Conservation (phyloP, 1,140 invertebrate species). For the Cherax quadricarinatus region DNA sequence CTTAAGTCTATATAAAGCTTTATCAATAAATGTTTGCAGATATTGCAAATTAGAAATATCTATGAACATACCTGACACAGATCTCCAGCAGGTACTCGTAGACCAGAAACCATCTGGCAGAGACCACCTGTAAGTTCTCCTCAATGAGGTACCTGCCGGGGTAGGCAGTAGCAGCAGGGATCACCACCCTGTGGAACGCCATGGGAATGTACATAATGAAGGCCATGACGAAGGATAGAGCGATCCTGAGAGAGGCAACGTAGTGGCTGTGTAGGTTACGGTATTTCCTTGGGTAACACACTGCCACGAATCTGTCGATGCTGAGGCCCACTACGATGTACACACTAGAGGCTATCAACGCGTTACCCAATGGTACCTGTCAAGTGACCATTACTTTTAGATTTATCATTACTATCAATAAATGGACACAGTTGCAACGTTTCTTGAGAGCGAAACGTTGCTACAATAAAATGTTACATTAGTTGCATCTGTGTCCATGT, state of each 20-base stretch:
- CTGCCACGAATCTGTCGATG: constrained; percentile 77
- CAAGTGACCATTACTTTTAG: no score
- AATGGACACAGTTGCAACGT: no score
- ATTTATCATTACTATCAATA: no score
- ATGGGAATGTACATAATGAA: constrained; percentile 76
- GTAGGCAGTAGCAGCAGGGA: constrained; percentile 5
- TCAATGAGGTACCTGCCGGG: constrained; percentile 46
- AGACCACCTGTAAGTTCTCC: constrained; percentile 34
- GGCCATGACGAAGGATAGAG: constrained; percentile 75
- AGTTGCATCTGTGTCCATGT: no score
- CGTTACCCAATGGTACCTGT: constrained; percentile 76
- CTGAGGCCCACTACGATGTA: constrained; percentile 78
- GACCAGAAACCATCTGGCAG: constrained; percentile 45
- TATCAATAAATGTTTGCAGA: no score
- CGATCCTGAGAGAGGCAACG: constrained; percentile 75
- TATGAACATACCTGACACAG: constrained; percentile 49
- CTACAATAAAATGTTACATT: no score
- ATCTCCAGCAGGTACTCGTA: constrained; percentile 69
- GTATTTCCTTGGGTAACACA: constrained; percentile 77
- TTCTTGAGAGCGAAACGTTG: no score
- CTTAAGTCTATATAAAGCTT: no score
- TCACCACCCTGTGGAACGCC: constrained; percentile 75
- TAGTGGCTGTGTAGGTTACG: constrained; percentile 76
- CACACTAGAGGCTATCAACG: constrained; percentile 78
- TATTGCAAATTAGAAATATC: no score